phyloP scores from a whole-genome alignment of 2,113 vertebrate species.

The Solenodon paradoxus region DNA sequence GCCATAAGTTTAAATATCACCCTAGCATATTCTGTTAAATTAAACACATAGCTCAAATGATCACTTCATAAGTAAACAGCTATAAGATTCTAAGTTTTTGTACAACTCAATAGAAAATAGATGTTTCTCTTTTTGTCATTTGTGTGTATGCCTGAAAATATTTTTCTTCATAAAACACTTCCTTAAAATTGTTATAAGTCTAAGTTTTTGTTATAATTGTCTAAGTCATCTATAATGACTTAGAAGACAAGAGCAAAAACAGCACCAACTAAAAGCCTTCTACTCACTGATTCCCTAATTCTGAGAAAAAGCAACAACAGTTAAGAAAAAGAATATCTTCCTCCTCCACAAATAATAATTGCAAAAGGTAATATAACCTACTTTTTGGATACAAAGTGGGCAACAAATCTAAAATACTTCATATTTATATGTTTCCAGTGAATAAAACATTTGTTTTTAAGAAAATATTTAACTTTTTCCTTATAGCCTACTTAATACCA shows the following conservation, averaged over 20 bases:
- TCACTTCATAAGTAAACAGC: not conserved
- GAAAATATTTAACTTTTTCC: constrained; percentile 35
- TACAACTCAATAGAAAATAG: constrained; percentile 13
- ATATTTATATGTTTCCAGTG: not conserved
- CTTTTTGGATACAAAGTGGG: not conserved
- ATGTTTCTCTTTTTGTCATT: not conserved
- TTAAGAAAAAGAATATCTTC: not conserved
- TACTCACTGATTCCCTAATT: not conserved
- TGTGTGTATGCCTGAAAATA: constrained; percentile 10
- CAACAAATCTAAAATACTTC: not conserved
- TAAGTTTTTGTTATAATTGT: no score
- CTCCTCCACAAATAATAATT: not conserved
- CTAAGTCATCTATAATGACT: not conserved
- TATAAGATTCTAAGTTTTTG: not conserved
- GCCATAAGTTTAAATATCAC: not conserved
- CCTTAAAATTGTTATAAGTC: not conserved
- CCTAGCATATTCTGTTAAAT: not conserved
- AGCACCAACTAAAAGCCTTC: not conserved
- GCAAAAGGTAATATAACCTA: not conserved
- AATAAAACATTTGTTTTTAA: not conserved
- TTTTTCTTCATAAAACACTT: constrained; percentile 21
- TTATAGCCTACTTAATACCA: not conserved
- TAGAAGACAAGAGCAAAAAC: not conserved
- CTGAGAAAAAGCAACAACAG: not conserved
- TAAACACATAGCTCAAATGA: not conserved